Base-by-base conservation (phyloP, 1,140 invertebrate species). In the Tachypleus tridentatus region DNA sequence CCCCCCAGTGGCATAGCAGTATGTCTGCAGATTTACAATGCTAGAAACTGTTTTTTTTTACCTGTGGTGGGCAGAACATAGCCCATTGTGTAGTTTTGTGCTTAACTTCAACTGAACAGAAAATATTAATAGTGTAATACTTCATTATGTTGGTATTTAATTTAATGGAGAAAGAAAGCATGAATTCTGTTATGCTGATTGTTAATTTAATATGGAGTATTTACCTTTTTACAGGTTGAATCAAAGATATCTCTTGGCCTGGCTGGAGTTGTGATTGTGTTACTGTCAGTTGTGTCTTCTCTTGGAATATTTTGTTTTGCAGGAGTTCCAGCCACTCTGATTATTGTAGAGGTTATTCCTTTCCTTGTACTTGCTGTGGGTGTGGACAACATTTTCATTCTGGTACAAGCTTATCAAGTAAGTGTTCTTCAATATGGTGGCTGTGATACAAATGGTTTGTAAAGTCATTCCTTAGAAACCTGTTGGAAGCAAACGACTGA, bases 351-450 rank as follows among this genome's bases (percentile, higher is more conserved):
- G 81, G 90, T 99, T 4, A 87, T 96, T 64, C 93, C 93, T 9
- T 97, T 97, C 76, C 81, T 97, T 58, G 86, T 96, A 9, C 77
- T 97, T 47, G 92, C 93, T 66, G 87, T 97, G 4, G 93, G 93
- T 51, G 90, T 97, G 1, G 93, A 97, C 77, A 97, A 97, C 73
- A 93, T 97, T 67, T 97, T 97, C 72, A 89, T 97, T 66, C 79
- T 99, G 51, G 87, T 95, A 3, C 95, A 83, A 73, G 73, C 77
- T 4, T 83, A 75, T 69, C 79, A 82, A 73, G 78, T 69, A 64
- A 62, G 9, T 63, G 60, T 49, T 48, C 51, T 61, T 8, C 51
- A 29, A 29, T 29, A 2, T 29, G 29, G 29, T 29, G 29, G 29
- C 29, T 29, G 29, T 29, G 29, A 29, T 29, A 29, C 29, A 29